Evolutionary conservation across 2,797 vertebrate species (phyloP), one percentile per base, ranked within the genome.

Genomic region (Enteromius unitaeniatus): DNA sequence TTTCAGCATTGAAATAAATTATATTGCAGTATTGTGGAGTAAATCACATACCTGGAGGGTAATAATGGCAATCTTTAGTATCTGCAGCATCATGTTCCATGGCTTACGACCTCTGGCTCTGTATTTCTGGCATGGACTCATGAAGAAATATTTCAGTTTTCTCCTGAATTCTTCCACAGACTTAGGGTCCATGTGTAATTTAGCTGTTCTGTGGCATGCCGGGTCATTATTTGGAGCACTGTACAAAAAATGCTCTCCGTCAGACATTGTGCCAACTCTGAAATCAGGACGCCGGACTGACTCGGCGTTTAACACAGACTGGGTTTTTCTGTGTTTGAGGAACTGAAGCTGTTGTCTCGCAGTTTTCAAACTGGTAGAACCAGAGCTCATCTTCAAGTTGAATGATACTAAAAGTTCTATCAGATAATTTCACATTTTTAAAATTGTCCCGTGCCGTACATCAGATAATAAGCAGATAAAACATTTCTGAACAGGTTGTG

Each of bases 91-190:
- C 79, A 99, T 94, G 87, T 99, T 99, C 97, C 97, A 99, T 0
- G 98, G 97, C 80, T 97, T 99, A 84, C 97, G 96, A 14, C 97
- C 95, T 45, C 96, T 93, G 60, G 97, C 96, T 93, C 90, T 95
- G 90, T 98, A 98, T 88, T 99, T 99, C 89, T 99, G 97, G 89
- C 97, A 99, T 0, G 98, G 97, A 85, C 97, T 99, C 97, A 99
- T 99, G 89, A 99, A 99, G 90, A 97, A 99, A 91, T 97, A 99
- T 85, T 97, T 98, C 68, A 99, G 95, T 87, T 95, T 97, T 84
- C 96, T 94, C 84, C 96, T 96, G 89, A 99, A 95, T 84, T 96
- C 93, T 40, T 97, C 96, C 92, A 96, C 95, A 15, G 28, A 42
- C 70, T 87, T 87, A 0, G 89, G 84, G 79, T 92, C 89, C 76